These are phyloP conservation scores for Eulemur albifrons DNA, from an alignment of 2,797 vertebrate species.

Conservation along the genomic window DNA sequence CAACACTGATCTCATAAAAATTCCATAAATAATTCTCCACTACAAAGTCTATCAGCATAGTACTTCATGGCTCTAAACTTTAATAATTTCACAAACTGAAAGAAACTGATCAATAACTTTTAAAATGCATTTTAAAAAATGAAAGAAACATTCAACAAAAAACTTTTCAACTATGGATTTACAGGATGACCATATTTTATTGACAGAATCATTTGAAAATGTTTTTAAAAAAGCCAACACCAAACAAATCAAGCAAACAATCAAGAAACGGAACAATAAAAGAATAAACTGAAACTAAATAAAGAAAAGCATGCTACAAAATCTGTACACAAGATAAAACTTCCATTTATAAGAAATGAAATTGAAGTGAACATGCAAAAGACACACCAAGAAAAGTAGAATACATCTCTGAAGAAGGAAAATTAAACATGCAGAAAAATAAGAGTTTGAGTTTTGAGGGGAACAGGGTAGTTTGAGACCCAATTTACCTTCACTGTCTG, in stretches of 20 bases:
- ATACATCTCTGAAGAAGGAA: constrained; percentile 78
- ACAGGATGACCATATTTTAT: constrained; percentile 61
- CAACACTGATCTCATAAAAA: constrained; percentile 10
- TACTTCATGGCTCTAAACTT: background rate
- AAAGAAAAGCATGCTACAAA: constrained; percentile 77
- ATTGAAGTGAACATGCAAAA: constrained; percentile 81
- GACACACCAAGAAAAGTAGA: constrained; percentile 82
- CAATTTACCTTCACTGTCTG: constrained; percentile 99
- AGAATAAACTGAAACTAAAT: constrained; percentile 64
- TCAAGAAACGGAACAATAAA: constrained; percentile 77
- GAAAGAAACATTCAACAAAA: constrained; percentile 69
- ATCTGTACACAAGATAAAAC: constrained; percentile 73
- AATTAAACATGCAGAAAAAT: constrained; percentile 92
- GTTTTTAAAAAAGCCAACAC: constrained; percentile 66
- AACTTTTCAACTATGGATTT: constrained; percentile 67
- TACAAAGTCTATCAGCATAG: background rate
- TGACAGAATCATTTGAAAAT: constrained; percentile 66
- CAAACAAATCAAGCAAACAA: constrained; percentile 82
- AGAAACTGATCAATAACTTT: constrained; percentile 64
- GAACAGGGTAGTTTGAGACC: constrained; percentile 88
- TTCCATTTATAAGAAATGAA: constrained; percentile 67
- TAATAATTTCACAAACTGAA: constrained; percentile 73
- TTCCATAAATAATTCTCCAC: background rate
- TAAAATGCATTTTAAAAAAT: constrained; percentile 53
- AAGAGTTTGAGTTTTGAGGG: constrained; percentile 88